phyloP scores from a whole-genome alignment of 2,797 vertebrate species.

The Pseudochromis fuscus region DNA sequence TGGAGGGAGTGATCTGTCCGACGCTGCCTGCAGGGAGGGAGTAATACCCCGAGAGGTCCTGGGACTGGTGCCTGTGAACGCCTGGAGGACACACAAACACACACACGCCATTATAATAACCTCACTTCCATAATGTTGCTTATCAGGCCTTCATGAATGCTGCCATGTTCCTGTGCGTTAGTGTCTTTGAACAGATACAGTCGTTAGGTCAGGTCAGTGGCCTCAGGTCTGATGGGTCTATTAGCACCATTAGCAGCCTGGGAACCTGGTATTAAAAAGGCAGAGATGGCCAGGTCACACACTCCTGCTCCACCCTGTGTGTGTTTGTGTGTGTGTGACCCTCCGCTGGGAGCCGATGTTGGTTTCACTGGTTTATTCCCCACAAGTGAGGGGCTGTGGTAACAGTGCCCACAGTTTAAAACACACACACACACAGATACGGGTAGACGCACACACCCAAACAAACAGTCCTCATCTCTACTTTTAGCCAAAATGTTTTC shows the following conservation, averaged over 20 bases:
- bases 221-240: conserved; percentile 35
- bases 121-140: neutral
- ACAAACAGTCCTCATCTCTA: conserved; percentile 55
- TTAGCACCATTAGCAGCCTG: conserved; percentile 71
- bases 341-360: conserved; percentile 39
- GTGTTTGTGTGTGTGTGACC: conserved; percentile 31
- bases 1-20: conserved; percentile 93
- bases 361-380: conserved; percentile 56
- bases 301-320: conserved; percentile 41
- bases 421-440: conserved; percentile 18
- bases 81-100: conserved; percentile 81
- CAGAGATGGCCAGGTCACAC: conserved; percentile 39
- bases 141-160: too few species aligned
- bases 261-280: conserved; percentile 78
- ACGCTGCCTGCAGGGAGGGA: conserved; percentile 92
- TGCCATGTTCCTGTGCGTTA: neutral
- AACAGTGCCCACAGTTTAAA: conserved; percentile 42
- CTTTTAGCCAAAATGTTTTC: conserved; percentile 57
- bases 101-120: conserved; percentile 22
- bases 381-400: conserved; percentile 30
- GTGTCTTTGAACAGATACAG: neutral
- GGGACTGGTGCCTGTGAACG: conserved; percentile 93
- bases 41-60: conserved; percentile 96
- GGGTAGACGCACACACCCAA: conserved; percentile 45
- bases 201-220: conserved; percentile 32